phyloP scores from a whole-genome alignment of 2,888 invertebrate species.

The Cordilura impudica region DNA sequence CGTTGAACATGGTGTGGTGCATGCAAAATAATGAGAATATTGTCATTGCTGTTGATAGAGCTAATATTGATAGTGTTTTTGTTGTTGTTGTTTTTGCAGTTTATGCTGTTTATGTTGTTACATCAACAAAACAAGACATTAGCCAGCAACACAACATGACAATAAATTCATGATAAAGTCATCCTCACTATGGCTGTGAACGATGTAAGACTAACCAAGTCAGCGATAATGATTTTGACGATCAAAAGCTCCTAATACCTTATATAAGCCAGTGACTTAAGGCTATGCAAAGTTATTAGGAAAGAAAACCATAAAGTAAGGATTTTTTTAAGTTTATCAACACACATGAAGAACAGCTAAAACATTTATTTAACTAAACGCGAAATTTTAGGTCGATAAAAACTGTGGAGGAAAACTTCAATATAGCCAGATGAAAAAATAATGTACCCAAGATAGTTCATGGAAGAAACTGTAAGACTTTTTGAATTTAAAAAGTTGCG shows the following conservation, averaged over 20 bases:
- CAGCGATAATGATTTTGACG: slow-evolving; percentile 15
- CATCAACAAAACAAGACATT: slow-evolving; percentile 40
- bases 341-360: too few relatives aligned
- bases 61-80: not conserved
- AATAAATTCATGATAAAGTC: slow-evolving; percentile 53
- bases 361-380: too few relatives aligned
- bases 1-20: not conserved
- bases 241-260: not conserved
- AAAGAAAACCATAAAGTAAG: not conserved
- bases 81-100: slow-evolving; percentile 3
- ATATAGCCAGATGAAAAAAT: too few relatives aligned
- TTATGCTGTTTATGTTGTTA: slow-evolving; percentile 10
- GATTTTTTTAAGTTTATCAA: too few relatives aligned
- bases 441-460: too few relatives aligned
- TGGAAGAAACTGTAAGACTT: too few relatives aligned
- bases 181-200: slow-evolving; percentile 5
- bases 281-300: not conserved
- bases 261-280: not conserved
- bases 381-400: too few relatives aligned
- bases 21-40: not conserved
- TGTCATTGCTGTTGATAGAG: slow-evolving; percentile 7
- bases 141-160: slow-evolving; percentile 43
- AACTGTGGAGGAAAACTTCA: too few relatives aligned
- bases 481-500: too few relatives aligned
- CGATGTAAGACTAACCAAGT: slow-evolving; percentile 31